Conservation (phyloP, 2,113 vertebrate species). For the Regulus satrapa region DNA sequence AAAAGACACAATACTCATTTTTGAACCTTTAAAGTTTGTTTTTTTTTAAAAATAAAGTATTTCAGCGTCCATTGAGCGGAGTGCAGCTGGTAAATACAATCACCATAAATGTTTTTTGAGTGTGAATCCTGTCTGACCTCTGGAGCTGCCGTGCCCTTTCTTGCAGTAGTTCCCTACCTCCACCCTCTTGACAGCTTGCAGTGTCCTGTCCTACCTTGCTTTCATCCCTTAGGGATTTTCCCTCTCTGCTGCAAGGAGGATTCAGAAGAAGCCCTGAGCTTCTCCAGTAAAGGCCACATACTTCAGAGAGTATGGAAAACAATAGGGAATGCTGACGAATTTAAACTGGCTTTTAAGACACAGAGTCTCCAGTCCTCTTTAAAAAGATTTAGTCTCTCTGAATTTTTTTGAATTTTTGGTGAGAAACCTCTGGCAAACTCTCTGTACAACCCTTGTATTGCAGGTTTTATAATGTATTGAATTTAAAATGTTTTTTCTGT, state of each 20-base stretch:
- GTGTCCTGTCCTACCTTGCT: neutral
- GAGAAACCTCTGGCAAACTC: neutral
- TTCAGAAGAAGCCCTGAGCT: neutral
- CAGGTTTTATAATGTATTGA: neutral
- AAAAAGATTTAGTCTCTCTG: neutral
- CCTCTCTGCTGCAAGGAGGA: neutral
- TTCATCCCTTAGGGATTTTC: neutral
- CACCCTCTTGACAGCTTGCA: neutral
- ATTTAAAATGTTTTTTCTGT: neutral
- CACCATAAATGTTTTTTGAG: neutral
- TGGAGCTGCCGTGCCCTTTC: neutral
- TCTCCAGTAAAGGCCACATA: neutral
- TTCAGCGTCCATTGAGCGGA: neutral
- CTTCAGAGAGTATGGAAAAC: neutral
- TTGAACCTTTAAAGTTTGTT: neutral
- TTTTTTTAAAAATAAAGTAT: neutral
- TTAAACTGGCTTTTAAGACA: neutral
- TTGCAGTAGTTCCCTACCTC: too few relatives aligned
- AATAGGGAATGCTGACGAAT: neutral
- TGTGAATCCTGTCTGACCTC: neutral
- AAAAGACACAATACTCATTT: neutral
- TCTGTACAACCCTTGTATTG: neutral
- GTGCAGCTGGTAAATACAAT: neutral
- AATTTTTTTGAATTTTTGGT: neutral
- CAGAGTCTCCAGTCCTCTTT: neutral